Percentiles rank a stretch among this genome's conserved stretches.
Evolutionary conservation across 2,113 vertebrate species (phyloP).

Genomic region (Calidris pygmaea): DNA sequence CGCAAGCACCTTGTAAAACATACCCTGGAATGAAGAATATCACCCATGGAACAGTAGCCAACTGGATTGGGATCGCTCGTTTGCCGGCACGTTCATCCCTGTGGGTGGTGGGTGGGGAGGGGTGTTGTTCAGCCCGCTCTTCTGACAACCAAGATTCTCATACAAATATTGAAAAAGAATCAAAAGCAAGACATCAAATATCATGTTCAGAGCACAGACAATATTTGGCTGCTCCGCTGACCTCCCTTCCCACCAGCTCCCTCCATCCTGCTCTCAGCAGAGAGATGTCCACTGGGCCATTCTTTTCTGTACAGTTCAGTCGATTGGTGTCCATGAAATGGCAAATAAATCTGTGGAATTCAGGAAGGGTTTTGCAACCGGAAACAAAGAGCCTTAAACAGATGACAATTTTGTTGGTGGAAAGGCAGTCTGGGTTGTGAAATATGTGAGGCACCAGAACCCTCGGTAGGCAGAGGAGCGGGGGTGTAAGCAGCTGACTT

Average conservation of each 20-base stretch:
- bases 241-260: neutral
- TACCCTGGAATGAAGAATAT: rapidly evolving
- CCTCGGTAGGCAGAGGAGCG: neutral
- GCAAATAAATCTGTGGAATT: neutral
- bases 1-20: neutral
- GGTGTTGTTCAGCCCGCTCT: neutral
- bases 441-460: neutral
- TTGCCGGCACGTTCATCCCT: neutral
- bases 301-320: neutral
- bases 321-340: neutral
- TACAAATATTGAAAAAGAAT: neutral
- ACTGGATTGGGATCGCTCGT: neutral
- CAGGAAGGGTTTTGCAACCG: neutral
- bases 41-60: neutral
- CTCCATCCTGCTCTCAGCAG: neutral
- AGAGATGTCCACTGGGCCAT: neutral
- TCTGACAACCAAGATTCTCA: neutral
- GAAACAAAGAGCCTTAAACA: neutral
- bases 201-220: neutral
- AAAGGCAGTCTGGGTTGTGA: neutral
- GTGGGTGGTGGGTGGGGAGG: neutral
- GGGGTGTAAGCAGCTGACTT: neutral
- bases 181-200: neutral
- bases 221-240: neutral
- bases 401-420: neutral